Evolutionary conservation across 2,113 vertebrate species (phyloP).

Genomic region (Mesocricetus auratus): DNA sequence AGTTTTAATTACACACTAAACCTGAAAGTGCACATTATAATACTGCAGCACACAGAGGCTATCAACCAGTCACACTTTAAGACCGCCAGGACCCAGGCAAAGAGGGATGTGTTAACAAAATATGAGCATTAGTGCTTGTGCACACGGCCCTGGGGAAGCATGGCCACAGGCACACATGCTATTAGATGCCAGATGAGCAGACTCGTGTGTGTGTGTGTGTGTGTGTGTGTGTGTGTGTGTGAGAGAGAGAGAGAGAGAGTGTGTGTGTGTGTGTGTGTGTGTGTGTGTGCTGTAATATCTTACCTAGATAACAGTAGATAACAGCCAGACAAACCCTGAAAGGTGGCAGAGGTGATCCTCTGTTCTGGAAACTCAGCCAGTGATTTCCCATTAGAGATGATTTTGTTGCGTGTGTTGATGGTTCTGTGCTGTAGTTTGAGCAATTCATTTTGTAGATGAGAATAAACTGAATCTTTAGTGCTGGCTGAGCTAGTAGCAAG

Average conservation of each 20-base stretch:
- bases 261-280: not conserved
- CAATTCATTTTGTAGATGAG: not conserved
- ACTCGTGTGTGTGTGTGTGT: not conserved
- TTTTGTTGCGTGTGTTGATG: not conserved
- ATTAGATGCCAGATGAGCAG: not conserved
- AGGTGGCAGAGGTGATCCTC: not conserved
- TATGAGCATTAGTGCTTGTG: not conserved
- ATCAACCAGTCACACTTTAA: not conserved
- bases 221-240: not conserved
- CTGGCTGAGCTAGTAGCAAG: not conserved
- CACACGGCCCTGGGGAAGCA: not conserved
- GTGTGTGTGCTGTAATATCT: not conserved
- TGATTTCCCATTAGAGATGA: not conserved
- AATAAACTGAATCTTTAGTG: not conserved
- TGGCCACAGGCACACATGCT: not conserved
- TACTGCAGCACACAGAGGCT: not conserved
- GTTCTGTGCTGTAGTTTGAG: not conserved
- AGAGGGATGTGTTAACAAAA: not conserved
- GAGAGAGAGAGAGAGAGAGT: too few species aligned
- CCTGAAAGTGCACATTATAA: not conserved
- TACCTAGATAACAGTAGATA: not conserved
- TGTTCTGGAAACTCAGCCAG: not conserved
- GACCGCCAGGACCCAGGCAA: not conserved
- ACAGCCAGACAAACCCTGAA: not conserved
- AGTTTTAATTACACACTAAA: slow-evolving; percentile 42